Evolutionary conservation across 2,113 vertebrate genomes (phyloP).

Genomic region (Ophiodon elongatus): DNA sequence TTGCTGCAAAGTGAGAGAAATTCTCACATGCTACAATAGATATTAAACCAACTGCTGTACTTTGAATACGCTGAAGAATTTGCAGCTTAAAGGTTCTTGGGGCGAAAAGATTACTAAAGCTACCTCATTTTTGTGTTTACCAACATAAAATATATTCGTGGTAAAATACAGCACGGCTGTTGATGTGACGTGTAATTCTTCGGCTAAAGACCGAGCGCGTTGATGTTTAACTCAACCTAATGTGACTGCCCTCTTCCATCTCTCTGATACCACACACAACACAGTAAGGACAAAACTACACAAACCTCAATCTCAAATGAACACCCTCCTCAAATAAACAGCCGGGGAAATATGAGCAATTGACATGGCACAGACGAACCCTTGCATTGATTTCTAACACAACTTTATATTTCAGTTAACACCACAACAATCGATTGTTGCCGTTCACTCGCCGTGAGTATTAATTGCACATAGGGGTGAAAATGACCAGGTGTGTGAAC

Average conservation of each 20-base stretch:
- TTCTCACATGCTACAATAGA: background rate
- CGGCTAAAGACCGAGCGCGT: background rate
- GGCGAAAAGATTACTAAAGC: background rate
- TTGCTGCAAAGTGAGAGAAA: background rate
- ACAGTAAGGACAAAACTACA: background rate
- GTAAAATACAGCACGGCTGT: background rate
- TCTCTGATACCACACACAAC: constrained; percentile 6
- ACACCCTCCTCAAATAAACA: constrained; percentile 31
- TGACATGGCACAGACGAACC: constrained; percentile 19
- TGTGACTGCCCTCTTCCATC: background rate
- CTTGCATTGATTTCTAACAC: constrained; percentile 49
- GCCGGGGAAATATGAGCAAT: constrained; percentile 42
- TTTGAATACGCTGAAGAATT: background rate
- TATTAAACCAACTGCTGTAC: background rate
- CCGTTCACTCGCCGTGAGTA: constrained; percentile 80
- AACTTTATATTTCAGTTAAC: constrained; percentile 79
- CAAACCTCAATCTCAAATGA: constrained; percentile 30
- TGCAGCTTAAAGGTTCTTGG: background rate
- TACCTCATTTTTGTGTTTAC: background rate
- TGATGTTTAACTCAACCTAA: constrained; percentile 33
- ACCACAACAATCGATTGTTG: constrained; percentile 83
- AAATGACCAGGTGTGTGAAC: constrained; percentile 74
- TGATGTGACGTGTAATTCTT: background rate
- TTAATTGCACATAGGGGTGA: constrained; percentile 70
- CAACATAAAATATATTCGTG: background rate